phyloP scores from a whole-genome alignment of 2,888 invertebrate genomes.

The Monochamus alternatus region DNA sequence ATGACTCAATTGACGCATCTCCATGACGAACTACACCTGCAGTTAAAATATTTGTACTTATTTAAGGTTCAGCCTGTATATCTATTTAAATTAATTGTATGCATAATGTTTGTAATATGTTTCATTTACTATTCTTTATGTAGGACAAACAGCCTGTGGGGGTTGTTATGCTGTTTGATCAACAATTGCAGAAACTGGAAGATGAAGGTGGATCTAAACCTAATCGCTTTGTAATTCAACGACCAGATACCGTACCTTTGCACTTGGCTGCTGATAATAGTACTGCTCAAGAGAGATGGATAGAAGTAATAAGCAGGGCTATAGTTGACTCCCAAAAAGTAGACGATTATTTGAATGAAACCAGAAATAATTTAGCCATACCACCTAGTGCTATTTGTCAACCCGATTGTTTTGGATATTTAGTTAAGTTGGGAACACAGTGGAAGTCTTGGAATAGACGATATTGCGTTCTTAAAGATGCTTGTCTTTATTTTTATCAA shows the following conservation, averaged over 20 bases:
- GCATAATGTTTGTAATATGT: neutral
- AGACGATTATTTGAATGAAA: constrained; percentile 83
- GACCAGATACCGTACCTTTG: constrained; percentile 81
- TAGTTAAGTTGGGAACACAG: constrained; percentile 88
- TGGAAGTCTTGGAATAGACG: constrained; percentile 93
- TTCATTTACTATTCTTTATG: constrained; percentile 39
- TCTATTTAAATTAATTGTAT: no score
- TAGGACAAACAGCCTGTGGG: constrained; percentile 92
- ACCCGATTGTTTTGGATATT: constrained; percentile 95
- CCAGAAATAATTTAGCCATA: constrained; percentile 85
- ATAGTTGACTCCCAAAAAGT: constrained; percentile 74
- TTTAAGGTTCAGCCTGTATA: no score
- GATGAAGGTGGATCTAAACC: constrained; percentile 80
- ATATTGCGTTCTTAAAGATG: constrained; percentile 96
- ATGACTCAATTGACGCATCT: no score
- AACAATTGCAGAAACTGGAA: constrained; percentile 77
- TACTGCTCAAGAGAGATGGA: constrained; percentile 75
- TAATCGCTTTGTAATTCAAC: constrained; percentile 77
- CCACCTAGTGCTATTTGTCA: constrained; percentile 86
- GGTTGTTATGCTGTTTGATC: constrained; percentile 89
- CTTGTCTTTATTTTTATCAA: constrained; percentile 94
- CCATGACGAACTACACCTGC: no score
- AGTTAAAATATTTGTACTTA: no score
- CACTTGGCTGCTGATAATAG: constrained; percentile 87
- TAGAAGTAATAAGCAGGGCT: constrained; percentile 80